Evolutionary conservation across 2,113 vertebrate genomes (phyloP), one percentile per base, ranked within the genome.

Genomic region (Coryphaenoides rupestris): DNA sequence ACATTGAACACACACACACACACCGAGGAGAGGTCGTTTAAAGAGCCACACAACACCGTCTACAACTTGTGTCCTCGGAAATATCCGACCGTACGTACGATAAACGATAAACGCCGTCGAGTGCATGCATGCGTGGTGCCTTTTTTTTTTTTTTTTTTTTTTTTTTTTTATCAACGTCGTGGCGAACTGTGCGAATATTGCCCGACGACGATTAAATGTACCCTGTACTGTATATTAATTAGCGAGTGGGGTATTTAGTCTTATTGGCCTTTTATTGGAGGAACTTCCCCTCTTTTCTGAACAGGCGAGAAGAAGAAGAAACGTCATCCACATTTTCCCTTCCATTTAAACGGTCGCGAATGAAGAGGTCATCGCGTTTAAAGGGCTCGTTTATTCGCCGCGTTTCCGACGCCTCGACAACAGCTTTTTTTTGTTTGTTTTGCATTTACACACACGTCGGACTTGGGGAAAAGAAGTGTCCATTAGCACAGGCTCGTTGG

Each of bases 331-430:
- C 84, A 87, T 91, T 90, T 88, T 80, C 75, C 74, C n/a, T n/a
- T 88, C 79, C 91, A 88, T 94, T 93, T 93, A 93, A 90, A 87
- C 92, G 91, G 88, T 90, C 68, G 86, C 89, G 87, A 89, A 84
- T 87, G 92, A 90, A 89, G 87, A 87, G 89, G 87, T 88, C 87
- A 86, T 78, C 77, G 78, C 80, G n/a, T 40, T 40, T 1, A 74
- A 70, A 75, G 69, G 75, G 69, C 62, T 59, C 84, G 82, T 91
- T 87, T 72, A 88, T 46, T 78, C 80, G 86, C 83, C 87, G 85
- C 72, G 81, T 87, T 79, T 70, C 47, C 22, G 12, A 6, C 56
- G 65, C 55, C 58, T 58, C 40, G 19, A 19, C 70, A 4, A 63
- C 3, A n/a, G n/a, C n/a, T n/a, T n/a, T n/a, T n/a, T n/a, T n/a